Evolutionary conservation across 1,140 invertebrate genomes (phyloP).

Genomic region (Halictus rubicundus): DNA sequence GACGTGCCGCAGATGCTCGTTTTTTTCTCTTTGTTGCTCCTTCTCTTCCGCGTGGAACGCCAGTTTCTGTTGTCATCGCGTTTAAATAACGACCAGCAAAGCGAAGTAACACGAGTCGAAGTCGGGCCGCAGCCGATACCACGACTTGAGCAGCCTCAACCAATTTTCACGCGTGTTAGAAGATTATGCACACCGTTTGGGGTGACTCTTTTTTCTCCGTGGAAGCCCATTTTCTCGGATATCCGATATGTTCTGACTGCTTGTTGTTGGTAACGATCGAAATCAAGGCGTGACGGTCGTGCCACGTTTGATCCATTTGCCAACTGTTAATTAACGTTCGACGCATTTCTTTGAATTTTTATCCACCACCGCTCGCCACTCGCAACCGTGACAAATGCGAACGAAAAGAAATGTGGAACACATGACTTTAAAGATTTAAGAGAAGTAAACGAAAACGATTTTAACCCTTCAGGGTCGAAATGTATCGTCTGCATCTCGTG

Average conservation of each 20-base stretch:
- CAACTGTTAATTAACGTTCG: not conserved
- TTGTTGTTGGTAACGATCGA: not conserved
- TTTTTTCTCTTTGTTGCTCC: too few species aligned
- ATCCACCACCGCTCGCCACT: too few species aligned
- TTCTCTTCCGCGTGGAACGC: slow-evolving; percentile 8
- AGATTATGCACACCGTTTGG: not conserved
- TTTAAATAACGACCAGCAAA: slow-evolving; percentile 5
- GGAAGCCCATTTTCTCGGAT: not conserved
- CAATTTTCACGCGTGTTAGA: slow-evolving; percentile 4
- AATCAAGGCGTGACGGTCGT: not conserved
- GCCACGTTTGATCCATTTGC: too few species aligned
- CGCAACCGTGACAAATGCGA: too few species aligned
- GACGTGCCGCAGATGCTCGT: too few species aligned
- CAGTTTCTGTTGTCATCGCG: slow-evolving; percentile 16
- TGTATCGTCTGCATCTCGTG: too few species aligned
- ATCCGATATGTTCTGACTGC: not conserved
- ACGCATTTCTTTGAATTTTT: not conserved
- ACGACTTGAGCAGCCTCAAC: not conserved
- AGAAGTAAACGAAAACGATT: too few species aligned
- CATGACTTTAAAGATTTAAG: too few species aligned
- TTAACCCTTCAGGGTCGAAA: too few species aligned
- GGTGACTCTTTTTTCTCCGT: not conserved
- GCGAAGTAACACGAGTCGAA: not conserved
- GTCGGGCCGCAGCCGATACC: not conserved
- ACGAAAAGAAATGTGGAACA: too few species aligned